phyloP scores from a whole-genome alignment of 1,140 invertebrate genomes.

The Drosophila subpulchrella region DNA sequence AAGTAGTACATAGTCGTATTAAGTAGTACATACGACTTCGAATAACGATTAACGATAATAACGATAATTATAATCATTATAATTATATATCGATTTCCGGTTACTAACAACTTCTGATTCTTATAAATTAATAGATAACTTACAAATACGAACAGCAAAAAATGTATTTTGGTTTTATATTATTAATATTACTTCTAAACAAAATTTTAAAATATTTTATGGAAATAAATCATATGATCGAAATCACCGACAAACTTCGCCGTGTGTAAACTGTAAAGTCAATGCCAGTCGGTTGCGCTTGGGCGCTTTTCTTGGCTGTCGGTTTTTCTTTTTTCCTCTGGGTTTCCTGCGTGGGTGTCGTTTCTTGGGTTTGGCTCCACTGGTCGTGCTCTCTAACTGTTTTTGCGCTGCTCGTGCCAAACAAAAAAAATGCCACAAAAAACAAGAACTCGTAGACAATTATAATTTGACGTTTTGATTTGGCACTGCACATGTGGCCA shows the following conservation, averaged over 20 bases:
- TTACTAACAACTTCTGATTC: no score
- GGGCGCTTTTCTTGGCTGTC: constrained; percentile 73
- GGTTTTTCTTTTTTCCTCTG: constrained; percentile 43
- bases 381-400: constrained; percentile 68
- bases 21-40: no score
- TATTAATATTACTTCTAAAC: no score
- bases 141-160: no score
- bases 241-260: no score
- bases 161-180: no score
- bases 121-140: no score
- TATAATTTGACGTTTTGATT: constrained; percentile 83
- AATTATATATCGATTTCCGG: no score
- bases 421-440: constrained; percentile 15
- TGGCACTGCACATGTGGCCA: constrained; percentile 68
- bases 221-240: neutral
- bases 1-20: no score
- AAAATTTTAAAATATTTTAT: neutral
- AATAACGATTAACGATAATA: no score
- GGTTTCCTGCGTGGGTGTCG: constrained; percentile 75
- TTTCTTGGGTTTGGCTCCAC: constrained; percentile 59
- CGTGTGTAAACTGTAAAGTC: constrained; percentile 15
- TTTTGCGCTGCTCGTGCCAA: constrained; percentile 65
- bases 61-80: no score
- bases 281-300: constrained; percentile 67
- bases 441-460: constrained; percentile 70